Conservation (phyloP, 2,113 vertebrate genomes). For the Neopipo cinnamomea region DNA sequence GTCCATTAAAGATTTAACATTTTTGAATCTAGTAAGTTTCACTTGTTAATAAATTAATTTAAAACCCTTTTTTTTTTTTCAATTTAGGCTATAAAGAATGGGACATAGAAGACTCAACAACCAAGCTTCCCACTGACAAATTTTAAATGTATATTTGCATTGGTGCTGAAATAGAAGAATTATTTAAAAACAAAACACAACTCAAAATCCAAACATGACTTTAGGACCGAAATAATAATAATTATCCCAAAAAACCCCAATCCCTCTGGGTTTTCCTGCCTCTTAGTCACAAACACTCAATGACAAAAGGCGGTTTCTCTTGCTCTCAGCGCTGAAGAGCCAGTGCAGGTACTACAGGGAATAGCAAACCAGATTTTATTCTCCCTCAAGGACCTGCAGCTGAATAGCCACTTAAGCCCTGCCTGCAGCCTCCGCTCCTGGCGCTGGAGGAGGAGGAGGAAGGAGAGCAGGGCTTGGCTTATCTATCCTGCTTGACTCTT, state of each 20-base stretch:
- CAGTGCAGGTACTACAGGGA: conserved; percentile 4
- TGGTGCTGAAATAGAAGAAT: background rate
- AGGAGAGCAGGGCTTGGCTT: background rate
- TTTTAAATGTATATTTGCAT: fast-evolving
- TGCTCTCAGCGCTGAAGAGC: conserved; percentile 26
- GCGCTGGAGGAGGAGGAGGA: background rate
- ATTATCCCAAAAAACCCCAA: background rate
- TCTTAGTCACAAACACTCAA: conserved; percentile 5
- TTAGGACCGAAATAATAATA: background rate
- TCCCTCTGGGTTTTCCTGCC: background rate
- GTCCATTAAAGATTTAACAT: background rate
- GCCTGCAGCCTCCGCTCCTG: background rate
- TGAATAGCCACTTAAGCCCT: conserved; percentile 40
- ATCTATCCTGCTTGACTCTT: background rate
- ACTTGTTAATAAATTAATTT: background rate
- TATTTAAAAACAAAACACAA: background rate
- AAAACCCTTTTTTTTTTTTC: background rate
- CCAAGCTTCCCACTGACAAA: background rate
- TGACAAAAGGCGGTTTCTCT: conserved; percentile 17
- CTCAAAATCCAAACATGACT: background rate
- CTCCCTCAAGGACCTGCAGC: conserved; percentile 36
- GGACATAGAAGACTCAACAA: background rate
- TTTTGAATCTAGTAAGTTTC: background rate
- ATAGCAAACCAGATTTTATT: conserved; percentile 42
- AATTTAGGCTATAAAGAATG: background rate